These are phyloP conservation scores for Nebria ingens DNA, from an alignment of 1,140 invertebrate species.

Conservation along the genomic window DNA sequence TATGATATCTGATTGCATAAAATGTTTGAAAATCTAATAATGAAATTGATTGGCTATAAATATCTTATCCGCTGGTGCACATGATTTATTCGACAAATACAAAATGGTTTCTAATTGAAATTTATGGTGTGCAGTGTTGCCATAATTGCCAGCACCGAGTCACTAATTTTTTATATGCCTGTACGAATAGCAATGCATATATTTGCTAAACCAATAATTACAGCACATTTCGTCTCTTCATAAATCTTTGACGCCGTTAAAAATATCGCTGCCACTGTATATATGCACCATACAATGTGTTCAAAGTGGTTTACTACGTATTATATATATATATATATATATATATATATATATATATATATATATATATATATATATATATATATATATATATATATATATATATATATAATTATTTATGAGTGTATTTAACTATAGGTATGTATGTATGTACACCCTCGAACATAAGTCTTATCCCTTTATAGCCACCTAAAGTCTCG, in stretches of 20 bases:
- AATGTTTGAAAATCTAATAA: too few species aligned
- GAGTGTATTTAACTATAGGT: too few species aligned
- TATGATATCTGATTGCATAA: too few species aligned
- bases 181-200: background rate
- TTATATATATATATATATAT: background rate
- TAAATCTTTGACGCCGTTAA: too few species aligned
- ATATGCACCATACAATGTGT: background rate
- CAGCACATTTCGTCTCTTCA: background rate
- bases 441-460: too few species aligned
- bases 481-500: too few species aligned
- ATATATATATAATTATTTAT: too few species aligned
- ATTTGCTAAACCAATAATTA: background rate
- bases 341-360: conserved; percentile 1
- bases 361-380: conserved; percentile 1
- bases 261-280: background rate
- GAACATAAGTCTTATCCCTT: too few species aligned
- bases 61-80: too few species aligned
- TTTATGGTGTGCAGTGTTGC: background rate
- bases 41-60: too few species aligned
- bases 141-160: background rate
- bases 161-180: background rate
- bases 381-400: background rate
- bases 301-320: background rate
- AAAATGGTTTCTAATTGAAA: too few species aligned
- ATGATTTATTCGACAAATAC: too few species aligned